Evolutionary conservation across 2,888 invertebrate species (phyloP).

Genomic region (Teleogryllus oceanicus): DNA sequence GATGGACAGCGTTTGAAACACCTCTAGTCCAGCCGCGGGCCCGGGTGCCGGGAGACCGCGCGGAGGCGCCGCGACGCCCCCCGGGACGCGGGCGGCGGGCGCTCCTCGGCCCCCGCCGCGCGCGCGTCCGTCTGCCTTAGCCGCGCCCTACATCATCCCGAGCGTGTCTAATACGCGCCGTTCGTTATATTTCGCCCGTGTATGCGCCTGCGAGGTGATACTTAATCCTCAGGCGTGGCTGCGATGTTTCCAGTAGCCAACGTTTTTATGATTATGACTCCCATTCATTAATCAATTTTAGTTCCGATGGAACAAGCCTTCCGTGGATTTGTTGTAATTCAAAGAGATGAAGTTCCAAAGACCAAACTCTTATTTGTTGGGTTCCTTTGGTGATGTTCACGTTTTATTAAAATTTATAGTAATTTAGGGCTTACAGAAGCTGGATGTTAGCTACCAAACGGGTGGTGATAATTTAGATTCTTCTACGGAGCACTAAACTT

Average conservation of each 20-base stretch:
- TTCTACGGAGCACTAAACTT: neutral
- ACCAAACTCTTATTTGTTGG: neutral
- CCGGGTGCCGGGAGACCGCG: neutral
- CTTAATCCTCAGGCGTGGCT: neutral
- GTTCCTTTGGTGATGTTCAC: neutral
- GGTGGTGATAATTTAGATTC: neutral
- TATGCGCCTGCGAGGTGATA: neutral
- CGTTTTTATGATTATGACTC: slow-evolving; percentile 18
- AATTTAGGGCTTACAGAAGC: neutral
- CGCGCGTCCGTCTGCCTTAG: neutral
- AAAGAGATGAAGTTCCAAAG: neutral
- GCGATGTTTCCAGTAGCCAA: slow-evolving; percentile 7
- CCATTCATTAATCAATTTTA: slow-evolving; percentile 18
- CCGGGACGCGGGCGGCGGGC: too few species aligned
- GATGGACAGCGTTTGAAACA: too few species aligned
- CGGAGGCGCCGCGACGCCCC: neutral
- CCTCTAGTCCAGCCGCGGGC: neutral
- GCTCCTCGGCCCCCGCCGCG: neutral
- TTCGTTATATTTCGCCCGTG: neutral
- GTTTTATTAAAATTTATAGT: slow-evolving; percentile 12
- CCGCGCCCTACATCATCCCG: neutral
- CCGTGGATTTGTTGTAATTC: slow-evolving; percentile 1
- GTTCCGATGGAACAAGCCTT: neutral
- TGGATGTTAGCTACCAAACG: neutral
- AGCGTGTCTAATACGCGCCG: neutral